These are phyloP conservation scores for Plecturocebus donacophilus DNA, from an alignment of 2,113 vertebrate genomes.

Conservation along the genomic window DNA sequence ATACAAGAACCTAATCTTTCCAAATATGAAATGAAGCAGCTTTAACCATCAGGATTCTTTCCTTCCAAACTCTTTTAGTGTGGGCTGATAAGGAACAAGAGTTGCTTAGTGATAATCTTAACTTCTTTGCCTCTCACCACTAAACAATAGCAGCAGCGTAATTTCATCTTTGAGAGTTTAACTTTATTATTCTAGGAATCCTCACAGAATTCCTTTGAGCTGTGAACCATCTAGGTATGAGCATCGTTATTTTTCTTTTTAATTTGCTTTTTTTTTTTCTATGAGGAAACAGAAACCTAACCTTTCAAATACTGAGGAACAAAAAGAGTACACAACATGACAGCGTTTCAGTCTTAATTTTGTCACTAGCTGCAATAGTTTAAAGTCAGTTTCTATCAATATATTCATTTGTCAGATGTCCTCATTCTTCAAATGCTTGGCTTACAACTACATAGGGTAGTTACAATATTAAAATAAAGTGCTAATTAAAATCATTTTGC, in stretches of 20 bases:
- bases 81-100: background rate
- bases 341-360: constrained; percentile 25
- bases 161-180: background rate
- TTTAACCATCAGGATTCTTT: background rate
- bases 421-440: constrained; percentile 6
- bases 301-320: background rate
- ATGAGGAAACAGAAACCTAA: background rate
- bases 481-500: constrained; percentile 33
- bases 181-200: background rate
- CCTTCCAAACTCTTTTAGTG: background rate
- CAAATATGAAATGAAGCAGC: background rate
- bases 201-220: background rate
- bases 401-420: constrained; percentile 1
- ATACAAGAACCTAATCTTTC: background rate
- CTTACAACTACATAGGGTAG: background rate
- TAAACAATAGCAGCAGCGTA: background rate
- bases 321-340: background rate
- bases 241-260: background rate
- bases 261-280: background rate
- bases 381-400: constrained; percentile 15
- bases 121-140: background rate
- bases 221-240: background rate
- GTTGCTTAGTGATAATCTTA: background rate
- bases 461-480: constrained; percentile 45
- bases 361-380: background rate